These are phyloP conservation scores for Eristalis arbustorum DNA, from an alignment of 2,888 invertebrate species.

Conservation along the genomic window DNA sequence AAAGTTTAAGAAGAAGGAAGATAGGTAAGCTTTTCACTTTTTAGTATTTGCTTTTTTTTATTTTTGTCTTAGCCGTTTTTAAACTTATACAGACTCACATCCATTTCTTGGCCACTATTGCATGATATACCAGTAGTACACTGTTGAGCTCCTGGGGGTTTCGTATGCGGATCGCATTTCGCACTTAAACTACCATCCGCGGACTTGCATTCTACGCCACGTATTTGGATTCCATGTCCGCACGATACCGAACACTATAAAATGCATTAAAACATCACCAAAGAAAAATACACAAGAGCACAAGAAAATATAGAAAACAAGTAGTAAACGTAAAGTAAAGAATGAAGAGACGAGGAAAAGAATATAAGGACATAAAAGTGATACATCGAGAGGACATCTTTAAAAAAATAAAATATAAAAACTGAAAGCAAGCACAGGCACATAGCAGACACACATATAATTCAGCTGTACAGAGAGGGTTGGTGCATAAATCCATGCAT, in stretches of 20 bases:
- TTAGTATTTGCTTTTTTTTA: slow-evolving; percentile 5
- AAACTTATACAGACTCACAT: slow-evolving; percentile 65
- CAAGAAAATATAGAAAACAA: slow-evolving; percentile 44
- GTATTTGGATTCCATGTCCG: slow-evolving; percentile 91
- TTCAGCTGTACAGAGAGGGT: not conserved
- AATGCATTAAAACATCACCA: slow-evolving; percentile 71
- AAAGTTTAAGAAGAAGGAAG: slow-evolving; percentile 16
- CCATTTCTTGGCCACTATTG: slow-evolving; percentile 77
- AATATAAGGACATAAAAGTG: slow-evolving; percentile 55
- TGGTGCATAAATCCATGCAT: slow-evolving; percentile 57
- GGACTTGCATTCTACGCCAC: slow-evolving; percentile 90
- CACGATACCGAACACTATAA: slow-evolving; percentile 95
- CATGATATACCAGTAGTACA: slow-evolving; percentile 89
- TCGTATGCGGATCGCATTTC: slow-evolving; percentile 85
- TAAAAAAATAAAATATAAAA: slow-evolving; percentile 29
- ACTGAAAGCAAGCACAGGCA: slow-evolving; percentile 34
- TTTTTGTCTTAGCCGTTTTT: not conserved
- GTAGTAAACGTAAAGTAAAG: slow-evolving; percentile 14
- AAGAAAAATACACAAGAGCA: slow-evolving; percentile 50
- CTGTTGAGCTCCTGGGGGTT: slow-evolving; percentile 86
- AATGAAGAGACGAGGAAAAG: slow-evolving; percentile 12
- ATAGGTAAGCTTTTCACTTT: slow-evolving; percentile 16
- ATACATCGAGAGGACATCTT: slow-evolving; percentile 49
- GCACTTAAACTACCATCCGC: slow-evolving; percentile 82
- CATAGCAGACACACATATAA: not conserved